Base-by-base conservation (phyloP, 2,797 vertebrate species). In the Heteromormyrus szaboi region DNA sequence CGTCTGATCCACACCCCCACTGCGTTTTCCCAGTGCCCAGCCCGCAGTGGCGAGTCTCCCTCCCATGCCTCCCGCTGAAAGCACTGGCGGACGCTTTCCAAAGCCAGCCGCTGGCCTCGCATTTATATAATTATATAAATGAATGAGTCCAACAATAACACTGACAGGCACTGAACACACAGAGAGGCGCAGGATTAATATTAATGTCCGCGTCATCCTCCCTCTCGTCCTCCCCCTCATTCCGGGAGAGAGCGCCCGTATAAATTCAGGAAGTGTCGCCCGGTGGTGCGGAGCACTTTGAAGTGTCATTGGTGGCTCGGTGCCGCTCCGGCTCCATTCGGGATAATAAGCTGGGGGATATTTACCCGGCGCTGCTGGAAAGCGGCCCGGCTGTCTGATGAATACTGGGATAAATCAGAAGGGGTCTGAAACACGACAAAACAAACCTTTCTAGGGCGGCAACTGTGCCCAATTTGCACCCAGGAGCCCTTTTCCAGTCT, bases 341-440 rank as follows among this genome's bases (percentile, higher is more conserved):
- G 84, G 48, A 56, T 86, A 56, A 86, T 86, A 56, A 54, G 84
- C 84, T 22, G 25, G 50, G 84, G 84, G 84, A 54, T 86, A 86
- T 86, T 86, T 86, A 86, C 84, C 33, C 25, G 17, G 44, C 29
- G 29, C 84, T 85, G 84, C 84, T 25, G 84, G 84, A 86, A 86
- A 54, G 51, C 6, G 51, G 50, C 29, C 51, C 22, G 50, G 84
- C 51, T 33, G 51, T 33, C 84, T 53, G 29, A 86, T 37, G 51
- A 56, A 53, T 37, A 22, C 51, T 25, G 84, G 84, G 51, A 53
- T 54, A 54, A 54, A 86, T 53, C 84, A 37, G 51, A 17, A 33
- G 25, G 51, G 84, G 25, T 25, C 14, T 12, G 14, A 53, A 51
- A 54, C 84, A 17, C 1, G 3, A 85, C 83, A 25, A 85, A 53